Base-by-base conservation (phyloP, 2,888 invertebrate species). In the Pantelozetes paolii region DNA sequence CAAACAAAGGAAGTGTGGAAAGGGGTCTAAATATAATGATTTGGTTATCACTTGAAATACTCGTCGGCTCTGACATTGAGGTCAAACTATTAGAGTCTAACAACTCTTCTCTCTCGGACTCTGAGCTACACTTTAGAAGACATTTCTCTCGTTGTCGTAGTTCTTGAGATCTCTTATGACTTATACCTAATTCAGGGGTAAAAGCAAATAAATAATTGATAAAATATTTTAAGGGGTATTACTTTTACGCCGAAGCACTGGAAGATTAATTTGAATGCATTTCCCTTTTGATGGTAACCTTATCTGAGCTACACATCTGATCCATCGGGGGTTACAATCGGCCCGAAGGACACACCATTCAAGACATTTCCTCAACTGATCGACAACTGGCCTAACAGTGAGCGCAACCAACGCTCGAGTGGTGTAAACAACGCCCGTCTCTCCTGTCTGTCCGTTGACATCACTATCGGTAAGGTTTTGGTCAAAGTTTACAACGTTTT, bases 1-100 rank as follows among this genome's bases (percentile, higher is more conserved):
- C 99, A 79, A 97, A 88, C 79, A 97, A 86, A 18, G 98, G 98
- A 81, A 99, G 85, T 84, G 99, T 98, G 79, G 89, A 81, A 6
- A 71, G 32, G 13, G 76, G 76, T 48, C 74, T 50, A n/a, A 73
- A 73, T 48, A 73, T 69, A 1, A n/a, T 23, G n/a, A 73, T 48
- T 9, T 30, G 26, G 18, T 64, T 23, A 28, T 32, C 72, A 32
- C 9, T 72, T 30, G 28, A n/a, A n/a, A n/a, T n/a, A n/a, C n/a
- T 18, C 23, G 54, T 26, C 54, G 20, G 23, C 23, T 45, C 45
- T 45, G 45, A 45, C 5, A 8, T 20, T 1, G 54, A 18, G 23
- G 2, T 20, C 11, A 15, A 50, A 15, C 18, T 50, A 50, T 50
- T 50, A 20, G n/a, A n/a, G n/a, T 50, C 18, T 15, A 18, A 18